These are phyloP conservation scores for Epinotia brunnichana DNA, from an alignment of 2,888 invertebrate species.

Conservation along the genomic window DNA sequence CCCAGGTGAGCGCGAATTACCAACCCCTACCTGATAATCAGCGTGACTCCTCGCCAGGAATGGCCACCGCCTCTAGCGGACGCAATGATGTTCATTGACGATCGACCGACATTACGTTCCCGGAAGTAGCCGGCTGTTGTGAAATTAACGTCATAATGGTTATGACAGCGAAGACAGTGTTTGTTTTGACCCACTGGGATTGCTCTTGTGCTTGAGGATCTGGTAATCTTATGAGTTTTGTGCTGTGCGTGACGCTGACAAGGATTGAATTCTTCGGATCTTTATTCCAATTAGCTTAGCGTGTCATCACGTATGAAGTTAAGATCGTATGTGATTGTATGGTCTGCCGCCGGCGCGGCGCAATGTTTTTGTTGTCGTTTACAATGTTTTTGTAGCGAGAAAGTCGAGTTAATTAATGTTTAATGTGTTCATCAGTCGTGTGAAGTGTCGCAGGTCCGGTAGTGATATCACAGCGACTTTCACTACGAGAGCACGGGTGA, in stretches of 20 bases:
- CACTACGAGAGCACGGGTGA: conserved; percentile 68
- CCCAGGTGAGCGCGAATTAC: conserved; percentile 77
- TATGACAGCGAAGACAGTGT: conserved; percentile 77
- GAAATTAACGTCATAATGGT: conserved; percentile 73
- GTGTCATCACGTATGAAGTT: conserved; percentile 47
- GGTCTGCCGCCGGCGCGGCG: conserved; percentile 45
- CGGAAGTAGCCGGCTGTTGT: conserved; percentile 80
- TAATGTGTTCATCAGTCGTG: conserved; percentile 60
- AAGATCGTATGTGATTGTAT: conserved; percentile 53
- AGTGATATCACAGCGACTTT: conserved; percentile 69
- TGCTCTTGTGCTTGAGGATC: conserved; percentile 32
- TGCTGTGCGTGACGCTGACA: conserved; percentile 24
- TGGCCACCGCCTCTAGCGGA: conserved; percentile 55
- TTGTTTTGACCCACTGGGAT: conserved; percentile 51
- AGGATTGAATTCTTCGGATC: conserved; percentile 37
- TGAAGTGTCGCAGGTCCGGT: conserved; percentile 66
- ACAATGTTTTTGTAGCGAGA: conserved; percentile 61
- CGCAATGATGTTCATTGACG: conserved; percentile 76
- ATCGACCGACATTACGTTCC: conserved; percentile 75
- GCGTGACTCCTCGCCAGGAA: conserved; percentile 54
- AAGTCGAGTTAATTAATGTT: conserved; percentile 67
- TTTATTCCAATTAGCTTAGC: conserved; percentile 45
- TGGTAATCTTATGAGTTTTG: conserved; percentile 30
- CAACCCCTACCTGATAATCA: conserved; percentile 46
- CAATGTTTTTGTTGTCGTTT: conserved; percentile 43